A percentile compares a stretch with the other conserved stretches of the same genome.
Conservation (phyloP, 2,888 invertebrate genomes). For the Odontocerum albicorne region DNA sequence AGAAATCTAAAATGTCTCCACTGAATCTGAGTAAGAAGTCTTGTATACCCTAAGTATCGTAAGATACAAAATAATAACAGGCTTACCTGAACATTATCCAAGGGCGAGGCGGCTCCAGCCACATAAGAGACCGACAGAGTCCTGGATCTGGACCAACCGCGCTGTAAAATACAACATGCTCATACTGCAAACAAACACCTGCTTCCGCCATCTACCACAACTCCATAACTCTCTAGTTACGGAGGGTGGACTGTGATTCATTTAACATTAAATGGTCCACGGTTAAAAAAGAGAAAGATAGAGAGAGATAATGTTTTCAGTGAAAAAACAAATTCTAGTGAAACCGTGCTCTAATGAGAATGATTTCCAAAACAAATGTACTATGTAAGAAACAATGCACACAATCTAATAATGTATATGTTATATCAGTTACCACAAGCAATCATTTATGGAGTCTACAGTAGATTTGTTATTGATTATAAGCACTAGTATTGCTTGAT, state of each 20-base stretch:
- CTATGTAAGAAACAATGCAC: no score
- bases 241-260: background rate
- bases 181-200: slow-evolving; percentile 15
- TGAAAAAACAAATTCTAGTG: background rate
- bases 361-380: no score
- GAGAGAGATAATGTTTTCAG: background rate
- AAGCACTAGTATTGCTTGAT: no score
- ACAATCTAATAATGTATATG: no score
- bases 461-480: no score
- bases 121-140: slow-evolving; percentile 88
- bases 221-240: background rate
- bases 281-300: background rate
- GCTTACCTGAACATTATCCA: slow-evolving; percentile 69
- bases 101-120: slow-evolving; percentile 75
- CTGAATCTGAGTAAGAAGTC: no score
- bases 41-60: no score
- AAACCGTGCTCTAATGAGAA: no score
- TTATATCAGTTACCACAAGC: no score
- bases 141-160: slow-evolving; percentile 86
- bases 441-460: no score
- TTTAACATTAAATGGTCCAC: background rate
- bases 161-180: slow-evolving; percentile 53
- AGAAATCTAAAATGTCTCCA: no score
- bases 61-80: no score
- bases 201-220: background rate